A percentile compares a stretch with the other conserved stretches of the same genome.
Conservation (phyloP, 2,797 vertebrate species). For the Lagorchestes hirsutus region DNA sequence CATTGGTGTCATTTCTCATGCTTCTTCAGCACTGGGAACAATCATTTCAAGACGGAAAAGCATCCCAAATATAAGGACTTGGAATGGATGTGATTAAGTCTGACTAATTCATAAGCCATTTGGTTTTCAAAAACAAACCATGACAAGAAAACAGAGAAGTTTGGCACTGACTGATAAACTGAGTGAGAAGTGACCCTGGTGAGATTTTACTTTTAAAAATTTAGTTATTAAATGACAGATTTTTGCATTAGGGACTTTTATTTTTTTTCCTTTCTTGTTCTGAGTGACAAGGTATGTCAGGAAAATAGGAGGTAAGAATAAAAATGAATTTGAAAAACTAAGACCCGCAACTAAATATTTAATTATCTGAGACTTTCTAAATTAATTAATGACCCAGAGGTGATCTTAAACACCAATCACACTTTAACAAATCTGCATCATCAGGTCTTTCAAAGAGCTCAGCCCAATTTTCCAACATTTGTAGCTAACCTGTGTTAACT, state of each 20-base stretch:
- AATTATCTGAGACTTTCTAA: conserved; percentile 1
- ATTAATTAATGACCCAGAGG: not conserved
- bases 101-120: conserved; percentile 29
- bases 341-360: conserved; percentile 10
- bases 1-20: not conserved
- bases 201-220: conserved; percentile 12
- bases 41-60: conserved; percentile 26
- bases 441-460: not conserved
- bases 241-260: not conserved
- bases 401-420: not conserved
- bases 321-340: not conserved
- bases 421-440: not conserved
- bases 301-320: conserved; percentile 10
- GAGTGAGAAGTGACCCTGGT: not conserved
- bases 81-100: conserved; percentile 17
- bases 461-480: not conserved
- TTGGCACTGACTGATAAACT: not conserved
- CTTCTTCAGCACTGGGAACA: conserved; percentile 29
- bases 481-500: conserved; percentile 10
- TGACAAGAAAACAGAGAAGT: not conserved
- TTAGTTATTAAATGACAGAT: not conserved
- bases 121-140: conserved; percentile 21
- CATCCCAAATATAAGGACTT: not conserved
- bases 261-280: not conserved
- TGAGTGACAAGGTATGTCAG: conserved; percentile 2